Base-by-base conservation (phyloP, 2,888 invertebrate species). In the Athrips mouffetella region DNA sequence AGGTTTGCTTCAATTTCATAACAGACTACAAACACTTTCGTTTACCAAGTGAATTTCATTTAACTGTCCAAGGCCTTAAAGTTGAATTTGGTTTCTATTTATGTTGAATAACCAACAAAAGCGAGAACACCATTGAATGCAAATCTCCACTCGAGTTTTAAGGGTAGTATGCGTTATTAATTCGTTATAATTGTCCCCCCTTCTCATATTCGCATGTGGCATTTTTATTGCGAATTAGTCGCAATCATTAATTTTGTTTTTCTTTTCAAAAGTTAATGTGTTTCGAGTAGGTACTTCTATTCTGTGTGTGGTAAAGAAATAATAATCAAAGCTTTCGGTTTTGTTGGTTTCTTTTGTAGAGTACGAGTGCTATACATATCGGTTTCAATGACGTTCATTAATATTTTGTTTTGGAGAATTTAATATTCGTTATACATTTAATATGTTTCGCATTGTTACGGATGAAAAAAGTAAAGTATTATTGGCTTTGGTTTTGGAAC, bases 161-260 rank as follows among this genome's bases (percentile, higher is more conserved):
- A 85, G 87, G 86, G 87, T 84, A 85, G 84, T 84, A 75, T 73
- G 76, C 80, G 86, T 83, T 83, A 82, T 82, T 84, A 88, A 88
- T 88, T 86, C 82, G 87, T 86, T 86, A 85, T 88, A 88, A 88
- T 88, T 83, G 80, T 80, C 76, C 83, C 83, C 50, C 40, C 79
- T 69, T 73, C 74, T 80, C 77, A 70, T 79, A 81, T 82, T 77
- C 75, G 83, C 84, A 86, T 88, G 88, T 83, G 88, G 88, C 86
- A 86, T 85, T 88, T 88, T 88, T 88, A 88, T 88, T 88, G 83
- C 88, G 81, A 83, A 85, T 88, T 86, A 87, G 80, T 78, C 71
- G 78, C 82, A 82, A 86, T 85, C 86, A 88, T 88, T 88, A 87
- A 88, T 88, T 85, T 85, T 82, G 82, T 86, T 85, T 84, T 84